These are phyloP conservation scores for Sylvia atricapilla DNA, from an alignment of 2,113 vertebrate genomes.

Conservation along the genomic window DNA sequence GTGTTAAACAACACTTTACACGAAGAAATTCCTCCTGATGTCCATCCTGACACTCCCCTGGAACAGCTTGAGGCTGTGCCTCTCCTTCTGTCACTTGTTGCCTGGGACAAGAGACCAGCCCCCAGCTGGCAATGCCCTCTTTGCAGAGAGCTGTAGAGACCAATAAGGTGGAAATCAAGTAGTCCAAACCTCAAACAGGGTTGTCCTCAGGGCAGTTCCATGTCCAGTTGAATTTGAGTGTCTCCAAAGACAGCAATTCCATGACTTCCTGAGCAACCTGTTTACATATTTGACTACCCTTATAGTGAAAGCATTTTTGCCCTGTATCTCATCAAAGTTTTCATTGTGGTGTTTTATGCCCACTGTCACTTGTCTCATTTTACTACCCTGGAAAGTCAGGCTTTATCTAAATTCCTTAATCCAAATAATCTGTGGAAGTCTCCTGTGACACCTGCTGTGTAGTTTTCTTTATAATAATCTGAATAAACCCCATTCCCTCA, in stretches of 20 bases:
- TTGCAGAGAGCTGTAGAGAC: neutral
- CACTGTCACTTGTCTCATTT: neutral
- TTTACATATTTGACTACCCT: neutral
- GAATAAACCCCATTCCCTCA: neutral
- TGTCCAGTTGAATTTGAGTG: neutral
- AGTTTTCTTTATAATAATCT: neutral
- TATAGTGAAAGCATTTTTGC: neutral
- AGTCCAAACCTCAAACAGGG: accelerated
- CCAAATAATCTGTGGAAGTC: neutral
- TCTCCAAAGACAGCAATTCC: neutral
- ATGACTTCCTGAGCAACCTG: neutral
- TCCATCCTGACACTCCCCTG: neutral
- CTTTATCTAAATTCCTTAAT: neutral
- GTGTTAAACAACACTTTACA: neutral
- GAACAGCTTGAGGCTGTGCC: neutral
- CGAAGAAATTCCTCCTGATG: neutral
- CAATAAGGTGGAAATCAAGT: neutral
- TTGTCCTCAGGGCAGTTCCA: neutral
- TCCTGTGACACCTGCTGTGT: accelerated
- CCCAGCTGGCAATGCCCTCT: neutral
- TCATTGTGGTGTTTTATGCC: neutral
- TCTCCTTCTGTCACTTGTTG: neutral
- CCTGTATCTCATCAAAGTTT: neutral
- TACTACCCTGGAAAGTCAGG: neutral
- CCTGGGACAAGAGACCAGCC: neutral